Percentiles rank a stretch among this genome's conserved stretches.
Conservation (phyloP, 2,797 vertebrate genomes). For the Telmatherina bonti region DNA sequence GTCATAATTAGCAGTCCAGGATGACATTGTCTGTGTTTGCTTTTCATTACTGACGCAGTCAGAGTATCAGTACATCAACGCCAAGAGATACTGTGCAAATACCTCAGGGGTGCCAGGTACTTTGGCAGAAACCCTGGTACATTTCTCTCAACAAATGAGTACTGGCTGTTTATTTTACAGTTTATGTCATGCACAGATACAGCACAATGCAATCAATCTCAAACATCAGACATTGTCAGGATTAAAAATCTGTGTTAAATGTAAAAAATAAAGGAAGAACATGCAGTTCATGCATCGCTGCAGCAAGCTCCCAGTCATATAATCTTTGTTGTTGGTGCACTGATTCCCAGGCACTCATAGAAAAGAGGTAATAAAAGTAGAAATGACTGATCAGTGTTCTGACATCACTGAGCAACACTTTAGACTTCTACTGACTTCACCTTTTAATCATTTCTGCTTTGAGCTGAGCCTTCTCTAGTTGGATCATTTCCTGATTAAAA, state of each 20-base stretch:
- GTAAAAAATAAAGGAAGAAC: neutral
- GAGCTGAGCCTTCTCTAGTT: neutral
- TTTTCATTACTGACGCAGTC: neutral
- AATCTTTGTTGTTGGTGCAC: slow-evolving; percentile 42
- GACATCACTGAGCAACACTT: slow-evolving; percentile 18
- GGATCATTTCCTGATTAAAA: slow-evolving; percentile 33
- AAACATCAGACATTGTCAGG: slow-evolving; percentile 11
- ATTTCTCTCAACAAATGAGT: neutral
- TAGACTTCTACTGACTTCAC: slow-evolving; percentile 15
- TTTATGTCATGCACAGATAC: neutral
- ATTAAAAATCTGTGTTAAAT: slow-evolving; percentile 13
- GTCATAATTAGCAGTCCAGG: neutral
- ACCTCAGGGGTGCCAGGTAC: neutral
- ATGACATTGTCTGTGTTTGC: neutral
- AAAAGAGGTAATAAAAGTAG: slow-evolving; percentile 65
- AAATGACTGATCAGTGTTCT: slow-evolving; percentile 60
- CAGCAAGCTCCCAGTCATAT: slow-evolving; percentile 39
- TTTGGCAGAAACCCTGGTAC: neutral
- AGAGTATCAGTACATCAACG: neutral
- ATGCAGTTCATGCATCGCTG: slow-evolving; percentile 64
- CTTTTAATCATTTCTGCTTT: slow-evolving; percentile 32
- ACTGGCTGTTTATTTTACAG: neutral
- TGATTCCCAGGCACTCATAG: slow-evolving; percentile 68
- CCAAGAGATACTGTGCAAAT: neutral
- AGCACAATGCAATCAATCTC: neutral